Evolutionary conservation across 2,888 invertebrate genomes (phyloP).

Genomic region (Schizaphis graminum): DNA sequence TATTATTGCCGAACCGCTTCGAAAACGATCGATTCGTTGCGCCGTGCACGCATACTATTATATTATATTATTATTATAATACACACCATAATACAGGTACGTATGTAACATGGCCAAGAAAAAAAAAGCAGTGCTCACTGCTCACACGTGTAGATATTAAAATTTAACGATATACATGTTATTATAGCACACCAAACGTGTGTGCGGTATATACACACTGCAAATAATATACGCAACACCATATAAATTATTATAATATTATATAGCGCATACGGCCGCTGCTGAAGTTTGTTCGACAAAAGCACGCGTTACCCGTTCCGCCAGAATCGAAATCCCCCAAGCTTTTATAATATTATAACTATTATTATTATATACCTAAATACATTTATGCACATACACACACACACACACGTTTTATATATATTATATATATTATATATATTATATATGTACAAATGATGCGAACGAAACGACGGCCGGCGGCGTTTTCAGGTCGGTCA

Average conservation of each 20-base stretch:
- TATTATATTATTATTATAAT: not conserved
- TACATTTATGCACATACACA: not conserved
- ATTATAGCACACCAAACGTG: not conserved
- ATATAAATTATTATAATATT: not conserved
- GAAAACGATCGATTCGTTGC: not conserved
- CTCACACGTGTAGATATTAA: not conserved
- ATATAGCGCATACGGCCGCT: not conserved
- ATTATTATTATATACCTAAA: not conserved
- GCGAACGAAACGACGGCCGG: not conserved
- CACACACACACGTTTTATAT: not conserved
- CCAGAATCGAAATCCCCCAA: constrained; percentile 3
- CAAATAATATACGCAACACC: not conserved
- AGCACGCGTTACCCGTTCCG: not conserved
- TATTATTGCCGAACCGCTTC: not conserved
- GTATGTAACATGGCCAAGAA: not conserved
- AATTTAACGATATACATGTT: not conserved
- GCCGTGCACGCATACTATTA: not conserved
- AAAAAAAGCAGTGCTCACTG: not conserved
- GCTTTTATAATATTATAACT: not conserved
- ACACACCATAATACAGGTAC: not conserved
- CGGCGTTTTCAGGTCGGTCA: not conserved
- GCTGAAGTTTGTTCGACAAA: not conserved
- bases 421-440: too few relatives aligned
- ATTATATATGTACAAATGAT: not conserved
- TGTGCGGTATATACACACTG: not conserved